Evolutionary conservation across 2,113 vertebrate species (phyloP).

Genomic region (Heterotis niloticus): DNA sequence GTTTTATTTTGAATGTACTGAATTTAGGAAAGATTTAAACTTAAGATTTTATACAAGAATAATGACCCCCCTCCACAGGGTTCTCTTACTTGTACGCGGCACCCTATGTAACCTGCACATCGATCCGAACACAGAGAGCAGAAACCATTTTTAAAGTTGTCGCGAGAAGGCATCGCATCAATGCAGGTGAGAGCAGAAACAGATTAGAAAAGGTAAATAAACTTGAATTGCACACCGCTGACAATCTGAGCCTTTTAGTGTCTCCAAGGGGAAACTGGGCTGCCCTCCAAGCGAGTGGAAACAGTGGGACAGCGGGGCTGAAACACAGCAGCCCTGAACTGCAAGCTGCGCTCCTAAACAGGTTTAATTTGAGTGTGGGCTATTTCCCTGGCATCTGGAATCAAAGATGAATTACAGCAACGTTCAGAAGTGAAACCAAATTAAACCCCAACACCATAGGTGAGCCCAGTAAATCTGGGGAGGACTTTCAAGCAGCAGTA

Average conservation of each 20-base stretch:
- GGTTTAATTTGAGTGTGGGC: background rate
- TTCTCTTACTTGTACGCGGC: too few species aligned
- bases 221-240: background rate
- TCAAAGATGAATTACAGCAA: background rate
- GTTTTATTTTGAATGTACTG: too few species aligned
- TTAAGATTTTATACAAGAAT: too few species aligned
- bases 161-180: background rate
- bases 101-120: too few species aligned
- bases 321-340: background rate
- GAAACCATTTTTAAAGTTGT: too few species aligned
- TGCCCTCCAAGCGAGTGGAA: background rate
- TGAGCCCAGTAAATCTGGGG: background rate
- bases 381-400: background rate
- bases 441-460: background rate
- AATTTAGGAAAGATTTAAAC: too few species aligned
- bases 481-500: background rate
- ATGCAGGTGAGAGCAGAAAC: background rate
- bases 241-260: background rate
- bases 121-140: too few species aligned
- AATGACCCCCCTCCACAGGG: too few species aligned
- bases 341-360: background rate
- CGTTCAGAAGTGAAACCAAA: slow-evolving; percentile 2
- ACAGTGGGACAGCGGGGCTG: background rate
- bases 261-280: background rate
- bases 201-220: background rate